These are phyloP conservation scores for Protosalanx chinensis DNA, from an alignment of 2,797 vertebrate species.

Conservation along the genomic window DNA sequence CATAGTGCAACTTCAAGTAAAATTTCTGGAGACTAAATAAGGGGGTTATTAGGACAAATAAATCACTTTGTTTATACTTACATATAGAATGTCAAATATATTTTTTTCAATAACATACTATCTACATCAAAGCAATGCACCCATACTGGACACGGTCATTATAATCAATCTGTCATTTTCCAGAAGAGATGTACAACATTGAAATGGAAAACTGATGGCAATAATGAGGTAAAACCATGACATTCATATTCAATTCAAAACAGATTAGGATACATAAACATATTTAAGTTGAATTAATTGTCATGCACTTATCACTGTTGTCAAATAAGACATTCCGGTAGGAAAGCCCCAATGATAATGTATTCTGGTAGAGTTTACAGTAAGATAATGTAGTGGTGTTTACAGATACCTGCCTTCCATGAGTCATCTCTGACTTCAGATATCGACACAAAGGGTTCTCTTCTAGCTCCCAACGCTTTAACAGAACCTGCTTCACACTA, in stretches of 20 bases:
- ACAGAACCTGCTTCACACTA: background rate
- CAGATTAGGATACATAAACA: constrained; percentile 4
- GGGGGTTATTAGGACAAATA: background rate
- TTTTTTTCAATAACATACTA: no score
- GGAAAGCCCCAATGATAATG: no score
- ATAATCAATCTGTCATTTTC: background rate
- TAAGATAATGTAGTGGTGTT: background rate
- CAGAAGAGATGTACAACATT: background rate
- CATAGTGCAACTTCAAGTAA: constrained; percentile 3
- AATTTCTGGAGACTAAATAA: background rate
- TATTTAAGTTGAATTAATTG: constrained; percentile 24
- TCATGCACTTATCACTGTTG: constrained; percentile 38
- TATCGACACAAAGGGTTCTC: background rate
- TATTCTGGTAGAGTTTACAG: background rate
- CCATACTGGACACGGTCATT: background rate
- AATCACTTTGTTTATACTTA: background rate
- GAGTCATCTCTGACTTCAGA: background rate
- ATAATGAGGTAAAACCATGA: constrained; percentile 20
- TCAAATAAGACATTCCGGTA: background rate
- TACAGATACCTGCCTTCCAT: background rate
- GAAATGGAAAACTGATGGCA: background rate
- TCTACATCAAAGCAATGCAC: background rate
- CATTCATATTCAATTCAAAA: constrained; percentile 20
- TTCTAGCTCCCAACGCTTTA: no score
- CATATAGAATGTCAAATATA: no score